Conservation (phyloP, 2,797 vertebrate species). For the Diceros bicornis region DNA sequence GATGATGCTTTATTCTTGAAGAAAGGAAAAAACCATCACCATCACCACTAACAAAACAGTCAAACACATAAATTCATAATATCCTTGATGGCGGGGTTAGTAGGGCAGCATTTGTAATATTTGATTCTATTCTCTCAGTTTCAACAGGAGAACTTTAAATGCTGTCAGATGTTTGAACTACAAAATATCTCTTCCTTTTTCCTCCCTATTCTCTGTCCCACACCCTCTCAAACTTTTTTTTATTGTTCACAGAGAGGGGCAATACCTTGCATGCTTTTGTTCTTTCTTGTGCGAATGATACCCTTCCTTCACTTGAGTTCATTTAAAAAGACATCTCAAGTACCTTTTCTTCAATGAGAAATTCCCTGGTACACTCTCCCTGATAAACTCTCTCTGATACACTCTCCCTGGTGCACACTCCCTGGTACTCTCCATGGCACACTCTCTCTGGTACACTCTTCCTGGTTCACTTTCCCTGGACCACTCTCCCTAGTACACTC, state of each 20-base stretch:
- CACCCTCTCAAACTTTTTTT: not conserved
- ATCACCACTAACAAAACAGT: not conserved
- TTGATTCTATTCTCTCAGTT: not conserved
- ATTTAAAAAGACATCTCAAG: not conserved
- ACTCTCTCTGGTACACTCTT: too few relatives aligned
- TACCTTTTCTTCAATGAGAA: not conserved
- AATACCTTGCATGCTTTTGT: not conserved
- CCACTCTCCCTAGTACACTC: too few relatives aligned
- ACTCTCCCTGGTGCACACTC: too few relatives aligned
- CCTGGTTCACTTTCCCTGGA: too few relatives aligned
- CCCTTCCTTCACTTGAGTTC: not conserved
- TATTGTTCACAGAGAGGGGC: not conserved
- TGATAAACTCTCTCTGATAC: too few relatives aligned
- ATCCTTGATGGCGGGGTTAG: not conserved
- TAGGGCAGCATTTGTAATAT: not conserved
- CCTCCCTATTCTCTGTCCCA: not conserved
- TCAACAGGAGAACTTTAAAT: not conserved
- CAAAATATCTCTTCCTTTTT: not conserved
- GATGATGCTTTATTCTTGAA: not conserved
- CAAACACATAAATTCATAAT: not conserved
- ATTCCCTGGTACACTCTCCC: not conserved
- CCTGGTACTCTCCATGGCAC: too few relatives aligned
- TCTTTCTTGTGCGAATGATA: not conserved
- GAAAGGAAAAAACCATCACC: not conserved
- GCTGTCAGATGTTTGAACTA: not conserved